phyloP scores from a whole-genome alignment of 2,888 invertebrate species.

The Lepidocyrtinus sp. region DNA sequence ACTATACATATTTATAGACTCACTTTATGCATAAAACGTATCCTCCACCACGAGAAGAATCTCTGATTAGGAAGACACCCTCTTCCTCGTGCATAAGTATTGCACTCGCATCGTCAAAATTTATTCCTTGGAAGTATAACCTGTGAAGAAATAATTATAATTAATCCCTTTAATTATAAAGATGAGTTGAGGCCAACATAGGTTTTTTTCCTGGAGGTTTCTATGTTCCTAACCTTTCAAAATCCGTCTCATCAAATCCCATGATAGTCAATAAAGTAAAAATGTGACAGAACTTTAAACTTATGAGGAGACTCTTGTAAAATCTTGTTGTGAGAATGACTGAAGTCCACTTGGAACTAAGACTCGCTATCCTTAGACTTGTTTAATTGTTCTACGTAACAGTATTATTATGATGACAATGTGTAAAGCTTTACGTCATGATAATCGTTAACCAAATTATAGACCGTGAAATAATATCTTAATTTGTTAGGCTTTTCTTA shows the following conservation, averaged over 20 bases:
- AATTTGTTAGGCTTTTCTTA: too few species aligned
- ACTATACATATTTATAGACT: slow-evolving; percentile 13
- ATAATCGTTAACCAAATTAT: too few species aligned
- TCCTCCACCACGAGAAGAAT: slow-evolving; percentile 59
- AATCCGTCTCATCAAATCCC: slow-evolving; percentile 62
- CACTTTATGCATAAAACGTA: slow-evolving; percentile 67
- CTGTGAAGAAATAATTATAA: slow-evolving; percentile 31
- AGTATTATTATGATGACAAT: too few species aligned
- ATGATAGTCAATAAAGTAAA: not conserved
- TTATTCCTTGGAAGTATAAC: slow-evolving; percentile 57
- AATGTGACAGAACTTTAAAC: too few species aligned
- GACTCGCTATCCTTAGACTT: too few species aligned
- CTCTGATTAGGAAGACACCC: slow-evolving; percentile 65
- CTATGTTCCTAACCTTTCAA: slow-evolving; percentile 52
- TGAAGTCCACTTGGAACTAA: too few species aligned
- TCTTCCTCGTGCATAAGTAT: slow-evolving; percentile 57
- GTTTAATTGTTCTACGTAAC: too few species aligned
- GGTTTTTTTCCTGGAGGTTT: not conserved
- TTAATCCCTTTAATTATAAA: not conserved
- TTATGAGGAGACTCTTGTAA: too few species aligned
- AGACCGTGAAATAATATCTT: too few species aligned
- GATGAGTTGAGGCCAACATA: not conserved
- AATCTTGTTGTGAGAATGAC: too few species aligned
- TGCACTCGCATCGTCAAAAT: slow-evolving; percentile 51
- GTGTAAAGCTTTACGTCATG: too few species aligned